phyloP scores from a whole-genome alignment of 2,888 invertebrate species.

The Saturnia pavonia region DNA sequence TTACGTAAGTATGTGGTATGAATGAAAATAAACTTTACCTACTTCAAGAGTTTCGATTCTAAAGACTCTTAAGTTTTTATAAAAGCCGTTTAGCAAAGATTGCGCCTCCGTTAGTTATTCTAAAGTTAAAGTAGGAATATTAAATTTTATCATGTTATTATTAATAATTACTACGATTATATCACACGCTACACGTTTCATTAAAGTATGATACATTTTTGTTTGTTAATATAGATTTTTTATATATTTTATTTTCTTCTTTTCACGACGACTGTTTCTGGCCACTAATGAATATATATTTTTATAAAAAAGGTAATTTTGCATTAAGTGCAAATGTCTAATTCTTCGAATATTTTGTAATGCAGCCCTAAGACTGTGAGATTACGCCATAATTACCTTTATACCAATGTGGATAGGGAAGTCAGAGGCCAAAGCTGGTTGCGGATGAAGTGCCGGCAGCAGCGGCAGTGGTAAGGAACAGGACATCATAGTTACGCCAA shows the following conservation, averaged over 20 bases:
- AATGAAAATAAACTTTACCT: background rate
- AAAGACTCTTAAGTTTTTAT: background rate
- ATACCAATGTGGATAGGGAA: conserved; percentile 85
- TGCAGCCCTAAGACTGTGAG: background rate
- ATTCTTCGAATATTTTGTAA: background rate
- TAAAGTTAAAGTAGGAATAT: conserved; percentile 4
- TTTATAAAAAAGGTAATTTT: background rate
- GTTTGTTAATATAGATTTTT: background rate
- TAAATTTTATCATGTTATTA: background rate
- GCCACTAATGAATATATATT: background rate
- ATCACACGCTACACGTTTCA: background rate
- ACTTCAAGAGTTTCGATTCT: conserved; percentile 4
- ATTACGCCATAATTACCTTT: conserved; percentile 72
- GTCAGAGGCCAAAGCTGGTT: conserved; percentile 82
- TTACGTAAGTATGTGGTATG: background rate
- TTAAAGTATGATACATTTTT: background rate
- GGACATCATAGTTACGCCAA: conserved; percentile 85
- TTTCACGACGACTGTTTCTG: background rate
- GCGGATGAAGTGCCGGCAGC: conserved; percentile 82
- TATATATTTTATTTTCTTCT: background rate
- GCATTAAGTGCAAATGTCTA: background rate
- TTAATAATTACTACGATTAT: no score
- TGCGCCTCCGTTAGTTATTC: background rate
- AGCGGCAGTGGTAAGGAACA: conserved; percentile 85
- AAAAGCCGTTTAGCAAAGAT: background rate